phyloP scores from a whole-genome alignment of 2,113 vertebrate species.

The Anolis carolinensis region DNA sequence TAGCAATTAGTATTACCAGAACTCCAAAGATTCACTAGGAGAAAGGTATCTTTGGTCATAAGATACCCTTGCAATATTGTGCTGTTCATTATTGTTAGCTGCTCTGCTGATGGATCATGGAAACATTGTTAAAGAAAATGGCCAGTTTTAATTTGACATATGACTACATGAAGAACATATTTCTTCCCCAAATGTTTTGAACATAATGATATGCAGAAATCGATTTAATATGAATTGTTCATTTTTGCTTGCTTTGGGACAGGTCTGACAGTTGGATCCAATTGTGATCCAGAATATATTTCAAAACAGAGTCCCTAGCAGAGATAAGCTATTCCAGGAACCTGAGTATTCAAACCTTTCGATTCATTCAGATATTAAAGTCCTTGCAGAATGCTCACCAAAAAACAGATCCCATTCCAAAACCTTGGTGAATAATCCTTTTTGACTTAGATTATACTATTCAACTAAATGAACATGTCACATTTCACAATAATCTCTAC shows the following conservation, averaged over 20 bases:
- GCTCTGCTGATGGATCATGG: conserved; percentile 44
- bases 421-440: conserved; percentile 42
- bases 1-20: conserved; percentile 53
- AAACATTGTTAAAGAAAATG: conserved; percentile 39
- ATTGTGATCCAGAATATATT: not conserved
- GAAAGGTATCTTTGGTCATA: not conserved
- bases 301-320: not conserved
- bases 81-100: conserved; percentile 42
- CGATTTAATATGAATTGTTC: not conserved
- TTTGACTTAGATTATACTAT: conserved; percentile 46
- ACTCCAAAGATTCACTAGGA: conserved; percentile 53
- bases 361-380: not conserved
- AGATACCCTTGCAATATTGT: conserved; percentile 40
- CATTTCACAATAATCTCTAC: not conserved
- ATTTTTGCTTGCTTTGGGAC: not conserved
- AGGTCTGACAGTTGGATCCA: not conserved
- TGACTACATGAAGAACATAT: not conserved
- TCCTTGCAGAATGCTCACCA: not conserved
- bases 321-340: not conserved
- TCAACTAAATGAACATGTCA: conserved; percentile 32
- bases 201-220: not conserved
- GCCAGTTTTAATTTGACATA: conserved; percentile 18
- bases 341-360: not conserved
- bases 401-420: too few relatives aligned
- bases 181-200: not conserved